These are phyloP conservation scores for Radopholus similis DNA, from an alignment of 1,140 invertebrate species.

Conservation along the genomic window DNA sequence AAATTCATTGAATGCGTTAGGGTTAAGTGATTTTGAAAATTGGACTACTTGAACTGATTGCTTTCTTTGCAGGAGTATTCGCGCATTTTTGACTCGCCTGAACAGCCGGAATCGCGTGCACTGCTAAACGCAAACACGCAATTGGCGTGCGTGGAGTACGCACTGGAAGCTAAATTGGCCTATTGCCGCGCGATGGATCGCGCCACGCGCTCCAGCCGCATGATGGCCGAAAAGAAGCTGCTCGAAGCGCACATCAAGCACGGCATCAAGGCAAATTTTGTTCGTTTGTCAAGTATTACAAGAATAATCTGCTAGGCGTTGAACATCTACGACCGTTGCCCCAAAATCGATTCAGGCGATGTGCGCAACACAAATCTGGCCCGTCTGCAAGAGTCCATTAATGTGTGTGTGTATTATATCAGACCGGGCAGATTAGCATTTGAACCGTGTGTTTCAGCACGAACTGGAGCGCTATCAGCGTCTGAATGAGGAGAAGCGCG, in stretches of 20 bases:
- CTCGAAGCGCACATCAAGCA: conserved; percentile 57
- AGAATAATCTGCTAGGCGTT: too few species aligned
- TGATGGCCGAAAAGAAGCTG: conserved; percentile 59
- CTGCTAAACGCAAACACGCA: conserved; percentile 45
- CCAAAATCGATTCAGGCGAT: conserved; percentile 51
- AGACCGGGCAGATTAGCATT: neutral
- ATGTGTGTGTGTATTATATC: conserved; percentile 37
- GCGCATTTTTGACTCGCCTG: conserved; percentile 41
- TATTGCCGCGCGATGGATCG: conserved; percentile 43
- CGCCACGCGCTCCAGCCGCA: conserved; percentile 38
- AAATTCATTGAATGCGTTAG: conserved; percentile 56
- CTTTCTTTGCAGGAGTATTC: conserved; percentile 49
- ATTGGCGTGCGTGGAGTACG: conserved; percentile 32
- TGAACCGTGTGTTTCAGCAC: conserved; percentile 44
- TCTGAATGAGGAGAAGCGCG: conserved; percentile 55
- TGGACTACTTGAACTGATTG: neutral
- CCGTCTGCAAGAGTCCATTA: conserved; percentile 56
- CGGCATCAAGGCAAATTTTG: conserved; percentile 56
- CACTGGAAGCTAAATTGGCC: conserved; percentile 41
- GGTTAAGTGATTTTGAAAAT: conserved; percentile 22
- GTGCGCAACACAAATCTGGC: conserved; percentile 47
- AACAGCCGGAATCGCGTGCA: conserved; percentile 42
- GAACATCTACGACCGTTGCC: conserved; percentile 54
- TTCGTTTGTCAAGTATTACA: too few species aligned
- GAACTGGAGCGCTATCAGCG: conserved; percentile 58